Evolutionary conservation across 2,797 vertebrate genomes (phyloP).

Genomic region (Halcyon smyrnensis): DNA sequence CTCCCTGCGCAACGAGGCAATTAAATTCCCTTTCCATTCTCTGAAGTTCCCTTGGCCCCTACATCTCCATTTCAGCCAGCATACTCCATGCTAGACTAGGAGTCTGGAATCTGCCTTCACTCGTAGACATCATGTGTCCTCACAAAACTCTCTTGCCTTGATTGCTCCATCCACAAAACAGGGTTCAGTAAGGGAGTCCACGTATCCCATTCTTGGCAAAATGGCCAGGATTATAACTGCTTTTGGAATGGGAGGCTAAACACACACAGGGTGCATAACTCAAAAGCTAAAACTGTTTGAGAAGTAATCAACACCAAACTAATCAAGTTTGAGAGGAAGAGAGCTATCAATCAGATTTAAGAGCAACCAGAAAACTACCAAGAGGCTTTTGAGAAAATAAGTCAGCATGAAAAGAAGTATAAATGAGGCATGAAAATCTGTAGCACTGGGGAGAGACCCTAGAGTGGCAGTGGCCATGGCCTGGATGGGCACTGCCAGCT

Average conservation of each 20-base stretch:
- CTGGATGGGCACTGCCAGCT: fast-evolving
- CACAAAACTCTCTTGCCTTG: background rate
- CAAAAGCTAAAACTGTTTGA: background rate
- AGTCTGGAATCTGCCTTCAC: background rate
- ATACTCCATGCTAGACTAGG: background rate
- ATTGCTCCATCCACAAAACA: background rate
- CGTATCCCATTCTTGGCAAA: background rate
- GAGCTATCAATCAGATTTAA: background rate
- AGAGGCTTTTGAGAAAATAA: background rate
- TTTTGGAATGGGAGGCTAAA: background rate
- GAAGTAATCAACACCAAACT: background rate
- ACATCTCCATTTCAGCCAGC: background rate
- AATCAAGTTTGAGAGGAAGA: background rate
- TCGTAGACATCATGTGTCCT: background rate
- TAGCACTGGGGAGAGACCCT: fast-evolving
- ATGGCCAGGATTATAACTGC: background rate
- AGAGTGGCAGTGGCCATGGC: background rate
- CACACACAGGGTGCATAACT: fast-evolving
- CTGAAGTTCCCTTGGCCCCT: background rate
- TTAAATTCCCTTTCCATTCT: background rate
- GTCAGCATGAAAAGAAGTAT: background rate
- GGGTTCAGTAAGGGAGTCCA: background rate
- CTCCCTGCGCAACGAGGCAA: background rate
- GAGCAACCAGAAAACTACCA: background rate
- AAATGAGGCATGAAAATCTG: background rate